phyloP scores from a whole-genome alignment of 2,797 vertebrate species.

The Octomys mimax region DNA sequence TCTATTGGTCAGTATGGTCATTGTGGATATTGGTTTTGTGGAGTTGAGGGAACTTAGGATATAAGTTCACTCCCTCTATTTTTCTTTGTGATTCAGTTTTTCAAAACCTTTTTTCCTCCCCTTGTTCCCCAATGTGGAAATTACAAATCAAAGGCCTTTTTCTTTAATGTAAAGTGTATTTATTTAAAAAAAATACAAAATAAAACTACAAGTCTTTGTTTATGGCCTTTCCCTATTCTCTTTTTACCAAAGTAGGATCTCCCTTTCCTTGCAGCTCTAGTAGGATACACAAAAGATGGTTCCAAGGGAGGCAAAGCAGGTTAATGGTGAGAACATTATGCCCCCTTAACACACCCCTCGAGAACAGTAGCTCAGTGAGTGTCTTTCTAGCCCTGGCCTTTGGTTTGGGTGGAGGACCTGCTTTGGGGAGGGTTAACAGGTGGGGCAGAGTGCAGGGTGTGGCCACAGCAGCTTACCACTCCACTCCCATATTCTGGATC shows the following conservation, averaged over 20 bases:
- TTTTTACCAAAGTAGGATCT: background rate
- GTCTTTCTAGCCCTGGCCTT: background rate
- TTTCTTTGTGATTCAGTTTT: conserved; percentile 88
- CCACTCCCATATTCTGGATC: background rate
- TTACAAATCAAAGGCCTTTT: conserved; percentile 91
- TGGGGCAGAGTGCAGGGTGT: background rate
- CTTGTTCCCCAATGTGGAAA: conserved; percentile 88
- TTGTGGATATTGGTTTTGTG: conserved; percentile 80
- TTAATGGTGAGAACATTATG: background rate
- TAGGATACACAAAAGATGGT: background rate
- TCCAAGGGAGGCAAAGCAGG: background rate
- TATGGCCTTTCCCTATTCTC: conserved; percentile 79
- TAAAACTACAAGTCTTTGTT: conserved; percentile 88
- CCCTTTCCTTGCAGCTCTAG: conserved; percentile 1
- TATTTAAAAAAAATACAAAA: conserved; percentile 91
- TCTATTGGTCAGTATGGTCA: conserved; percentile 76
- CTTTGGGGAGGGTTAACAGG: background rate
- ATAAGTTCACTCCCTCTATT: conserved; percentile 86
- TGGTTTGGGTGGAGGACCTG: background rate
- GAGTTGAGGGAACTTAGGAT: conserved; percentile 82
- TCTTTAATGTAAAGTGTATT: conserved; percentile 94
- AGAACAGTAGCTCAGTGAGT: background rate
- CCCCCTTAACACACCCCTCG: background rate
- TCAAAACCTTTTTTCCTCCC: conserved; percentile 69
- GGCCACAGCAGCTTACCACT: background rate